Evolutionary conservation across 2,113 vertebrate species (phyloP).

Genomic region (Capreolus pygargus): DNA sequence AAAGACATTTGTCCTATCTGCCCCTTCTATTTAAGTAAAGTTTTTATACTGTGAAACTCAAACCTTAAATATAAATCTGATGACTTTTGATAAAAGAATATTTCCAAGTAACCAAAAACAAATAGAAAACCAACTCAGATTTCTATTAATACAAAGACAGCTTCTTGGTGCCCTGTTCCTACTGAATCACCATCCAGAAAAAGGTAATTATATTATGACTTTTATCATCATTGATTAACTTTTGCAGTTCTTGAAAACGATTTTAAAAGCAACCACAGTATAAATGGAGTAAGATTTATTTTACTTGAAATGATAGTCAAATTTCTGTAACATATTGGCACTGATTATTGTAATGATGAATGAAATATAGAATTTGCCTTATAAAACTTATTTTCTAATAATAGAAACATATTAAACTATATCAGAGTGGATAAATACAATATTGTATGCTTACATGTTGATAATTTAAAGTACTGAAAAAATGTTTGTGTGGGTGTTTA

Average conservation of each 20-base stretch:
- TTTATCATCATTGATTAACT: neutral
- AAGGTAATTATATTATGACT: neutral
- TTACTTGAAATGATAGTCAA: neutral
- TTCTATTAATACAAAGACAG: neutral
- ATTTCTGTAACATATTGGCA: neutral
- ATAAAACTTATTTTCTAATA: neutral
- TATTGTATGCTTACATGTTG: neutral
- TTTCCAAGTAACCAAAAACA: neutral
- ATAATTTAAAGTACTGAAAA: neutral
- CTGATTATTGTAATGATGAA: neutral
- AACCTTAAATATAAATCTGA: neutral
- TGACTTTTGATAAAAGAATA: neutral
- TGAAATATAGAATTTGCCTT: neutral
- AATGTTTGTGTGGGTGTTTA: neutral
- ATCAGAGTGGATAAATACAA: neutral
- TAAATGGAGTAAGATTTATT: neutral
- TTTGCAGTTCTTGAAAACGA: neutral
- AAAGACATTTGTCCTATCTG: neutral
- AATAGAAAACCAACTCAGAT: neutral
- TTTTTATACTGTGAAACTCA: neutral
- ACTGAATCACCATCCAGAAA: neutral
- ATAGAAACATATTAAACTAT: neutral
- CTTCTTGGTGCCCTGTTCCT: neutral
- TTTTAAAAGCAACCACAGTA: neutral
- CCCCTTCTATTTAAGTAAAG: neutral